Evolutionary conservation across 2,888 invertebrate species (phyloP).

Genomic region (Caenorhabditis sp.): DNA sequence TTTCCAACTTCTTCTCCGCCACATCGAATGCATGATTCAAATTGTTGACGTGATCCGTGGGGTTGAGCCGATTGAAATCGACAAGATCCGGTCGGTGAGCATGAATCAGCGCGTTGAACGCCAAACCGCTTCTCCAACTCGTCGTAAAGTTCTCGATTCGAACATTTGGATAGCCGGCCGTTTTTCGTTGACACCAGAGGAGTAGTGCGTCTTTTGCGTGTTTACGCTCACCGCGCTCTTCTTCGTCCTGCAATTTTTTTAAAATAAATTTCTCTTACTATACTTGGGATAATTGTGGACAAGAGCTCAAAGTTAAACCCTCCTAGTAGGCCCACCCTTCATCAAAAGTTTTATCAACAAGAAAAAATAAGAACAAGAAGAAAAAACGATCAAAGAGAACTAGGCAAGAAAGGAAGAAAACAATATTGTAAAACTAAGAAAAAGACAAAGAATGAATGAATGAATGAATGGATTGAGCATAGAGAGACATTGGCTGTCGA

Average conservation of each 20-base stretch:
- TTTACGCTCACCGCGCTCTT: conserved; percentile 94
- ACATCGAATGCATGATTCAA: conserved; percentile 96
- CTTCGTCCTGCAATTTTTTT: conserved; percentile 80
- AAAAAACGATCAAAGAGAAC: too few species aligned
- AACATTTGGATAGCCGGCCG: conserved; percentile 82
- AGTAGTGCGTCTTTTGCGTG: conserved; percentile 97
- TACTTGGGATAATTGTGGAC: too few species aligned
- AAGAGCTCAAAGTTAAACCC: too few species aligned
- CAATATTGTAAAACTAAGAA: too few species aligned
- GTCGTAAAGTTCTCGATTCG: conserved; percentile 75
- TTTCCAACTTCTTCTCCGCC: conserved; percentile 89
- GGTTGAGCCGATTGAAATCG: conserved; percentile 77
- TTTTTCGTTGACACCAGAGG: conserved; percentile 98
- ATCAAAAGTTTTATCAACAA: too few species aligned
- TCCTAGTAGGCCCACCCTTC: too few species aligned
- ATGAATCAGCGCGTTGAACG: conserved; percentile 97
- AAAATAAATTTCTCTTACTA: background rate
- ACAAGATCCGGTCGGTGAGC: conserved; percentile 94
- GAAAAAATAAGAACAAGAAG: background rate
- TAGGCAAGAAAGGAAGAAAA: too few species aligned
- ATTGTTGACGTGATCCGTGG: conserved; percentile 87
- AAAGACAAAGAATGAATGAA: too few species aligned
- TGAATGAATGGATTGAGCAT: too few species aligned
- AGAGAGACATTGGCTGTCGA: too few species aligned
- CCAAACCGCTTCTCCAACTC: conserved; percentile 94